Base-by-base conservation (phyloP, 1,140 invertebrate species). In the Mizuhopecten yessoensis region DNA sequence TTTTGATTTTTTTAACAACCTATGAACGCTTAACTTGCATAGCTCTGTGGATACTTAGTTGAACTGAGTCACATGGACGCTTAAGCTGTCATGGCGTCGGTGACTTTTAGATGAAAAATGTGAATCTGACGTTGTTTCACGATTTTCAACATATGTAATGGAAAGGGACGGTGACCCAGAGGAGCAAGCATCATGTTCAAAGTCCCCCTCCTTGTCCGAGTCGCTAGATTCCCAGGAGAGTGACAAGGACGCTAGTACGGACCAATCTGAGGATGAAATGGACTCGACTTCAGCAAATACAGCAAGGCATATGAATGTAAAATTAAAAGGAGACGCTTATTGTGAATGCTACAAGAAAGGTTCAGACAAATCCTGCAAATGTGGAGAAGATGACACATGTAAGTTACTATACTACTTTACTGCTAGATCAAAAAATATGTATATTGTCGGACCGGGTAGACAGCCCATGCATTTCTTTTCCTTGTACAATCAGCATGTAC, bases 301-400 rank as follows among this genome's bases (percentile, higher is more conserved):
- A n/a, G n/a, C n/a, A n/a, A 75, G n/a, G n/a, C 57, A 75, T 23
- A 29, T n/a, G n/a, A n/a, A 75, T 36, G 86, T 88, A 33, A 92
- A 92, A 36, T 89, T 88, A 2, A 92, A 90, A 87, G 86, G 89
- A 34, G 91, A 92, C 36, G 87, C 92, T n/a, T 92, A 90, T 34
- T 92, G 92, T 89, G 92, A 92, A 86, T 92, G 92, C 87, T 86
- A 91, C 33, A 92, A 92, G 42, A 89, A 86, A 39, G 88, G 86
- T 20, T 91, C 34, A 88, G 92, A 92, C 34, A 92, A 92, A 88
- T 86, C 89, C 0, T 92, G 92, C 49, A 45, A 29, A 33, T 92
- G 92, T 88, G 92, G 92, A 23, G 92, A 92, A 88, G 92, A 92
- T 91, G 90, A 92, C 88, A 91, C 88, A 33, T 88, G 91, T 92